Conservation (phyloP, 2,113 vertebrate genomes). For the Ceuthmochares aereus region DNA sequence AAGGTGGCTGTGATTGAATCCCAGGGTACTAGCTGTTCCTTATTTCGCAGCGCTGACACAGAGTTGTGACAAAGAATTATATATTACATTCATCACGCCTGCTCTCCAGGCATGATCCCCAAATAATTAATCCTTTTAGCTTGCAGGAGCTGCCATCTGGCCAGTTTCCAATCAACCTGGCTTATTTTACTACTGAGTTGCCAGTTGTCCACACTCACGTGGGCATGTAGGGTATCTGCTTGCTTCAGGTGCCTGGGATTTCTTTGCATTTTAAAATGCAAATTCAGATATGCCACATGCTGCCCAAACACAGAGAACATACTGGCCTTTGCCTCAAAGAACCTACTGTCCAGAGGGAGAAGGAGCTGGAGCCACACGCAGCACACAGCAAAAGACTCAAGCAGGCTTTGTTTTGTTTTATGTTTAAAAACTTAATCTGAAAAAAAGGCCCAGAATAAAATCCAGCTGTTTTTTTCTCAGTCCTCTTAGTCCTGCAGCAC, state of each 20-base stretch:
- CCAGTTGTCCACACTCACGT: background rate
- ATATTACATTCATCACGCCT: conserved; percentile 46
- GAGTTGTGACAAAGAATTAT: conserved; percentile 57
- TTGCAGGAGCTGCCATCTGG: conserved; percentile 64
- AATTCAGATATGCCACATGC: background rate
- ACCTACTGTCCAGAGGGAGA: background rate
- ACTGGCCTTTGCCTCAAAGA: background rate
- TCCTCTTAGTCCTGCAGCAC: background rate
- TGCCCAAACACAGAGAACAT: background rate
- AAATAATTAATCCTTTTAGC: conserved; percentile 72
- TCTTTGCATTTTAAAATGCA: background rate
- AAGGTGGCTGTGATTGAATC: background rate
- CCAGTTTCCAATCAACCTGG: conserved; percentile 52
- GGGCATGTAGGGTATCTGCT: background rate
- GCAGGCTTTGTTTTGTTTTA: background rate
- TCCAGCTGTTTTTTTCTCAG: background rate
- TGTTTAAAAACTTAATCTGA: background rate
- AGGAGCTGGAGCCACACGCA: background rate
- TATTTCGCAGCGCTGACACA: conserved; percentile 27
- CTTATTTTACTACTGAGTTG: background rate
- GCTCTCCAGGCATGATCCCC: conserved; percentile 65
- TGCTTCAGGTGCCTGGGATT: conserved; percentile 28
- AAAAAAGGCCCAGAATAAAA: conserved; percentile 7
- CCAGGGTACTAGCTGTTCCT: conserved; percentile 46
- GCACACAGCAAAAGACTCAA: background rate